Evolutionary conservation across 1,140 invertebrate species (phyloP), one percentile per base, ranked within the genome.

Genomic region (Drosophila ananassae): DNA sequence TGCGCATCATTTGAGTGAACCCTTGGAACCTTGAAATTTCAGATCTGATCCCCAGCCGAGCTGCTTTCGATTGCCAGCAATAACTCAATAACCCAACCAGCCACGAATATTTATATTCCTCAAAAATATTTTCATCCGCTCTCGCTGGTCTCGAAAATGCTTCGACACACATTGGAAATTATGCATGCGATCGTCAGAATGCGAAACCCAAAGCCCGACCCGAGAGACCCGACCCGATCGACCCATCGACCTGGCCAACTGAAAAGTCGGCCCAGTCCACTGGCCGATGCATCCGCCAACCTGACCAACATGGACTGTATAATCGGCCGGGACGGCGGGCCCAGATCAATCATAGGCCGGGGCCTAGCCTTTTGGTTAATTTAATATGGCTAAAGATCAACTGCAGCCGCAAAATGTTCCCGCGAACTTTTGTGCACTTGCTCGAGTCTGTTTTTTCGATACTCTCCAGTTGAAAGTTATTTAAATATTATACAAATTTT

Each of bases 321-420:
- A 85, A 85, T 84, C 82, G 81, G 54, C 57, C 74, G 72, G 34
- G 71, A 79, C 79, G 75, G 72, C 59, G 53, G 63, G 59, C 66
- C 76, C 79, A 79, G 83, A 89, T 89, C 83, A 89, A 89, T 89
- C 83, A 89, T 83, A 85, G 75, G 76, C 54, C 73, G 54, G 51
- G 50, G 53, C 73, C 74, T 64, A 76, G 76, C 63, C 72, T 75
- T 12, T 89, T 89, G 83, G 83, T 79, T 89, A 89, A 89, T 89
- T 89, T 89, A 89, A 89, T 89, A 89, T 89, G 83, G 84, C 84
- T 79, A 89, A 89, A 89, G 79, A 89, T 83, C 84, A 89, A 80
- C 74, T 77, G 74, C 77, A 80, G 59, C 67, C 63, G 72, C 62
- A 77, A 87, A 84, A 84, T 78, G 62, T 87, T 87, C 82, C 82